Base-by-base conservation (phyloP, 2,113 vertebrate species). In the Anarhynchus alexandrinus region DNA sequence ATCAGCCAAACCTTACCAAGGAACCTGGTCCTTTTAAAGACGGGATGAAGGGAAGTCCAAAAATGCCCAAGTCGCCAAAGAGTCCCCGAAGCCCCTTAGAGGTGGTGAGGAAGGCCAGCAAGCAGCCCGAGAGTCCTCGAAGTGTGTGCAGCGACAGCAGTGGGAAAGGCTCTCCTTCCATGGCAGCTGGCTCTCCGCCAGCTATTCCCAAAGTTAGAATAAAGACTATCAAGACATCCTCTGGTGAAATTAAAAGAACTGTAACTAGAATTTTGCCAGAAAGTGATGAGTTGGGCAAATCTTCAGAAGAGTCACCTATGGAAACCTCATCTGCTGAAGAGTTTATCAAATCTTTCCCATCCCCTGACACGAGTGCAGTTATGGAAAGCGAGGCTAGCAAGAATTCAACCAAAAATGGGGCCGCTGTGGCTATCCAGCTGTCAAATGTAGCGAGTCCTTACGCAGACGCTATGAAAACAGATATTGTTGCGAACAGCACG, bases 191-290 rank as follows among this genome's bases (percentile, higher is more conserved):
- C 61, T 99, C 99, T 32, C 99, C 99, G 0, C 99, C 99, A 70
- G 99, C 99, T 11, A 99, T 99, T 93, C 99, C 99, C 84, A 99
- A 99, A 97, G 99, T 99, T 76, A 98, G 99, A 90, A 99, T 99
- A 94, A 99, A 99, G 97, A 99, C 99, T 74, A 99, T 99, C 86
- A 99, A 99, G 98, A 99, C 99, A 3, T 99, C 98, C 21, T 99
- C 99, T 3, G 99, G 99, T 66, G 99, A 99, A 96, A 99, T 99
- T 94, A 99, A 99, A 97, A 98, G 99, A 88, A 99, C 99, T 4
- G 98, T 99, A 57, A 99, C 99, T 4, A 98, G 99, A 85, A 98
- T 99, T 92, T 96, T 99, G 79, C 99, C 99, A 15, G 99, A 99
- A 90, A 98, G 97, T 0, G 99, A 99, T 26, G 99, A 99, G 23